A percentile compares a stretch with the other conserved stretches of the same genome.
phyloP scores from a whole-genome alignment of 2,113 vertebrate genomes.

The Myotis yumanensis region DNA sequence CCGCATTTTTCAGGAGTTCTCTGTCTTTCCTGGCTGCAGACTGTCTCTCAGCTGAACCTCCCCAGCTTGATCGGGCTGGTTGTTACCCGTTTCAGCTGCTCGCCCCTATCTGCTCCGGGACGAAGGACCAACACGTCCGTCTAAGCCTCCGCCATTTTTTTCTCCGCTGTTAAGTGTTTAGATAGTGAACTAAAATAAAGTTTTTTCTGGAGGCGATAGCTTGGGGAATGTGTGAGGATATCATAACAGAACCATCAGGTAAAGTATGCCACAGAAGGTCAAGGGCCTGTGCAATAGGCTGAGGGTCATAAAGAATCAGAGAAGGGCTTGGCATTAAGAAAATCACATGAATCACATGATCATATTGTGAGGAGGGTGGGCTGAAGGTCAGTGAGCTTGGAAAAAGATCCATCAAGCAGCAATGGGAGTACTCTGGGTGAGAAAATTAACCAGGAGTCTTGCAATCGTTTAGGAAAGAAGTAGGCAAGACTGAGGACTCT shows the following conservation, averaged over 20 bases:
- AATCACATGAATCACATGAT: too few species aligned
- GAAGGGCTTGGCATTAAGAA: neutral
- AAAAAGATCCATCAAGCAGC: neutral
- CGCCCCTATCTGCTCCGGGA: too few species aligned
- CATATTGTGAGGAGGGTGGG: neutral
- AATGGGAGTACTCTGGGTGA: neutral
- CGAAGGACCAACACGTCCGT: too few species aligned
- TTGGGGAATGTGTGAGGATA: neutral
- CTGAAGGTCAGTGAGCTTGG: neutral
- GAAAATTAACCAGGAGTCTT: neutral
- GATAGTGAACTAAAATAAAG: neutral
- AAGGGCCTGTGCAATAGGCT: neutral
- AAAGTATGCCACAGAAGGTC: neutral
- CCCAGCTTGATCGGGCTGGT: too few species aligned
- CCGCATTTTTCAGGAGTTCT: too few species aligned
- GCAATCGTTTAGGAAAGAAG: neutral
- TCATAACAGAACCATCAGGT: neutral
- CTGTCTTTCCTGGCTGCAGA: too few species aligned
- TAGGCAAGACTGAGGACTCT: neutral
- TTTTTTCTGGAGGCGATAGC: neutral
- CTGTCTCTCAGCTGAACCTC: too few species aligned
- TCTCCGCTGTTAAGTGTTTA: neutral
- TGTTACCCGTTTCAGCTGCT: too few species aligned
- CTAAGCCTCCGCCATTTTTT: too few species aligned
- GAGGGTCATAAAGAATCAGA: neutral